Evolutionary conservation across 92 coral and sea anemone genomes (phyloP), one percentile per base, ranked within the genome.

Genomic region (Palythoa grandiflora): DNA sequence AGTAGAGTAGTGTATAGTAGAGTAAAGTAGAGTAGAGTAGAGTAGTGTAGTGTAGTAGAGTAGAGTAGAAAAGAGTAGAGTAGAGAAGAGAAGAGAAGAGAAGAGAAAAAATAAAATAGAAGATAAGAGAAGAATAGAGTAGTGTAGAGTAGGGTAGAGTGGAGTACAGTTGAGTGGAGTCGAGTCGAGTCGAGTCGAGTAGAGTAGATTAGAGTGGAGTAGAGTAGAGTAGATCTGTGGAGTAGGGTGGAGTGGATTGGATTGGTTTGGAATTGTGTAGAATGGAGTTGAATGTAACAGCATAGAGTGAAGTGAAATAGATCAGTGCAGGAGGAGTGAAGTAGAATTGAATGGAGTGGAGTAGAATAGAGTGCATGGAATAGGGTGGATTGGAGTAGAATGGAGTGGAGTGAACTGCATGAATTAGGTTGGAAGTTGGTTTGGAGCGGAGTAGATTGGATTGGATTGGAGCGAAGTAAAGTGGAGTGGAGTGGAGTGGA

Each of bases 151-250:
- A 51, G 8, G 1, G 55, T 51, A 51, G 8, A 51, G 11, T 51
- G 21, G 0, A 5, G 73, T 20, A 68, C 0, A 19, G 15, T 8
- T 21, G 6, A 44, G 5, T 2, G 19, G 1, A 57, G 17, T 28
- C 0, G 28, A 28, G 28, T 59, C 21, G 73, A 59, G 53, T 36
- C 15, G 53, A 21, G 74, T 3, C 3, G 61, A 7, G 17, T 8
- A 55, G 73, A 80, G 74, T 21, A 59, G 85, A 36, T 28, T 59
- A 36, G 73, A 51, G 39, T 53, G 54, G 84, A 51, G 40, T 78
- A 53, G 84, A 80, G 57, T 80, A 35, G 73, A 80, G 85, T 55
- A 9, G 15, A 55, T 51, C 28, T 0, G 12, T 55, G 17, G 61
- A 55, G 61, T 55, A 9, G 61, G 11, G 15, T 0, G 17, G 17